Conservation (phyloP, 2,888 invertebrate genomes). For the Lacanobia wlatinum region DNA sequence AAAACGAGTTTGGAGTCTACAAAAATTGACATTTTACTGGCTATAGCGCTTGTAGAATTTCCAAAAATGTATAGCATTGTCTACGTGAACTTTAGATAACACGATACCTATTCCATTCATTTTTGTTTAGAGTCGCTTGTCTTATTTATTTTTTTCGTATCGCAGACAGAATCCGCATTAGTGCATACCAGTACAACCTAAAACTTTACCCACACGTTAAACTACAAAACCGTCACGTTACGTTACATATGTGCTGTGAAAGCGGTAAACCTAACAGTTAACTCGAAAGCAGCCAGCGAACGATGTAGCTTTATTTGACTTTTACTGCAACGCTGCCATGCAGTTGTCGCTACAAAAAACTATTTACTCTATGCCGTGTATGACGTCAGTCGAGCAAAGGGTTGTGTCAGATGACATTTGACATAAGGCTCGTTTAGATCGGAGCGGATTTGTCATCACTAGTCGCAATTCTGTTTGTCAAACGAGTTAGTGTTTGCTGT, state of each 20-base stretch:
- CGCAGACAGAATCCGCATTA: constrained; percentile 3
- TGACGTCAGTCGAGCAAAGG: constrained; percentile 15
- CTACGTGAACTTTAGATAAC: too few relatives aligned
- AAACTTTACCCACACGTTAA: constrained; percentile 29
- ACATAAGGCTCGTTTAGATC: constrained; percentile 26
- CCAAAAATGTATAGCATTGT: too few relatives aligned
- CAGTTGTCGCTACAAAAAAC: constrained; percentile 35
- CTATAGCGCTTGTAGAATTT: too few relatives aligned
- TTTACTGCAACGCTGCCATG: constrained; percentile 41
- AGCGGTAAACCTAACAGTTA: constrained; percentile 54
- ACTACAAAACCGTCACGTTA: constrained; percentile 38
- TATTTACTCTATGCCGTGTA: constrained; percentile 38
- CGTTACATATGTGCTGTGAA: constrained; percentile 36
- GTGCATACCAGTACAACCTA: neutral
- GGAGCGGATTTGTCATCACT: neutral
- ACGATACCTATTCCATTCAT: too few relatives aligned
- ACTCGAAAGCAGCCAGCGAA: constrained; percentile 33
- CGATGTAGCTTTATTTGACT: constrained; percentile 57
- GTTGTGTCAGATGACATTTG: constrained; percentile 10
- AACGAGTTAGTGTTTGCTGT: neutral
- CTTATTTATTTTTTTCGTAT: too few relatives aligned
- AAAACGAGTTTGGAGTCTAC: too few relatives aligned
- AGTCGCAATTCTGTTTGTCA: neutral
- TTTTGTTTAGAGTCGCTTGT: too few relatives aligned
- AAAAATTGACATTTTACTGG: too few relatives aligned